Evolutionary conservation across 2,888 invertebrate species (phyloP), one percentile per base, ranked within the genome.

Genomic region (Mythimna albipuncta): DNA sequence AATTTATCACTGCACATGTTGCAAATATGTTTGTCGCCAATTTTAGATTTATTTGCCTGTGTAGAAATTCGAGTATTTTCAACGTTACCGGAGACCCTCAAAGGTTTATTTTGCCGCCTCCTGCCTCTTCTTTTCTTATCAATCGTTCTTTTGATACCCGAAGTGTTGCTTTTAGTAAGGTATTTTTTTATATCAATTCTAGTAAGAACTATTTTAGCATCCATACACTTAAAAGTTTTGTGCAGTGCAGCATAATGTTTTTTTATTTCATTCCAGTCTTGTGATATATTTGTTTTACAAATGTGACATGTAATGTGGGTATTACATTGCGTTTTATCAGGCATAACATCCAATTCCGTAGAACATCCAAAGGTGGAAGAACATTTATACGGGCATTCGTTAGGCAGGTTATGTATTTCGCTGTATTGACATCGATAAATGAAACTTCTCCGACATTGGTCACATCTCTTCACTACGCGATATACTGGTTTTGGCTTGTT

Each of bases 301-400:
- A 95, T 75, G 77, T 91, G 88, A 78, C 96, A 96, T 52, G 79
- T 89, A 70, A 95, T 90, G 65, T 84, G 64, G 32, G 77, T 54
- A 62, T 76, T 61, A 47, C 35, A 44, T 55, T 73, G 75, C 54
- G 67, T 35, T 65, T 72, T 75, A 67, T 79, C 78, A 41, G 79
- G 57, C 61, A 64, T 74, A 52, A 80, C 68, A 62, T 79, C 75
- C 47, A 85, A 75, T 66, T 83, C 80, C 26, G 81, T 66, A 41
- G 77, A 69, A 58, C 69, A 72, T 1, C 7, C 65, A 73, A 79
- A 77, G 64, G 79, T 83, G 2, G 88, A 81, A 57, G 88, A 75
- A 86, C 95, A 95, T 84, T 91, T 92, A 74, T 89, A 93, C n/a
- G 95, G 95, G 72, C 95, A 95, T 79, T 92, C 89, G 78, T 87